These are phyloP conservation scores for Harpegnathos saltator DNA, from an alignment of 1,140 invertebrate genomes.

Conservation along the genomic window DNA sequence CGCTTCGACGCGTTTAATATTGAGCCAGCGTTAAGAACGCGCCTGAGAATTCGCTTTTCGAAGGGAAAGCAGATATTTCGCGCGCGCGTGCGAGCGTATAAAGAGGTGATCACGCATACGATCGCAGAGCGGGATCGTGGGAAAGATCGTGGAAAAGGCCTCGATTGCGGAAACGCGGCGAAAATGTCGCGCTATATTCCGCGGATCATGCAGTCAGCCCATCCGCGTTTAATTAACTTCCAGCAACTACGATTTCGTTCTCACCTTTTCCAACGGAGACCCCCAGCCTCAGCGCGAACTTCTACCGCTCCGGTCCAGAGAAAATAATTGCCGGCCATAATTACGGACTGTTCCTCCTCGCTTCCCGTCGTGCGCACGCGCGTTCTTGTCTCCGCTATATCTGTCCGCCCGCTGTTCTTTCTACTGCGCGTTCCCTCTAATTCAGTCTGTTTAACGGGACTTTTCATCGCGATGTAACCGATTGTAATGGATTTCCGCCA, in stretches of 20 bases:
- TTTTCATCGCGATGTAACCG: conserved; percentile 62
- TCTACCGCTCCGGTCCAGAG: conserved; percentile 52
- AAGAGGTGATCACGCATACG: no score
- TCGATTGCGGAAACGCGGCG: conserved; percentile 52
- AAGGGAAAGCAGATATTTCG: background rate
- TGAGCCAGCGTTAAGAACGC: background rate
- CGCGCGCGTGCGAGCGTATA: no score
- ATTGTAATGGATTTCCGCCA: conserved; percentile 62
- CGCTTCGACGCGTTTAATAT: conserved; percentile 1
- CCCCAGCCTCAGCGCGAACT: conserved; percentile 8
- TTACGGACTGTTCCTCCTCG: conserved; percentile 72
- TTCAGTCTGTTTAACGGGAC: conserved; percentile 62
- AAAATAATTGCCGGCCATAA: conserved; percentile 80
- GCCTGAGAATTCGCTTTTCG: conserved; percentile 2
- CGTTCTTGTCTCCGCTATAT: conserved; percentile 39
- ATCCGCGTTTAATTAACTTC: conserved; percentile 80
- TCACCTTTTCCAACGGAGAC: conserved; percentile 44
- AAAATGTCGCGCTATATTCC: conserved; percentile 49
- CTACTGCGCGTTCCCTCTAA: conserved; percentile 37
- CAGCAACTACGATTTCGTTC: conserved; percentile 75
- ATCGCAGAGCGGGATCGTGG: conserved; percentile 34
- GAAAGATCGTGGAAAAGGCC: conserved; percentile 34
- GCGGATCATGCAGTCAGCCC: conserved; percentile 52
- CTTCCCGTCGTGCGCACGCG: no score
- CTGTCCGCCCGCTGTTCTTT: conserved; percentile 47